phyloP scores from a whole-genome alignment of 2,797 vertebrate species.

The Crypturellus tataupa region DNA sequence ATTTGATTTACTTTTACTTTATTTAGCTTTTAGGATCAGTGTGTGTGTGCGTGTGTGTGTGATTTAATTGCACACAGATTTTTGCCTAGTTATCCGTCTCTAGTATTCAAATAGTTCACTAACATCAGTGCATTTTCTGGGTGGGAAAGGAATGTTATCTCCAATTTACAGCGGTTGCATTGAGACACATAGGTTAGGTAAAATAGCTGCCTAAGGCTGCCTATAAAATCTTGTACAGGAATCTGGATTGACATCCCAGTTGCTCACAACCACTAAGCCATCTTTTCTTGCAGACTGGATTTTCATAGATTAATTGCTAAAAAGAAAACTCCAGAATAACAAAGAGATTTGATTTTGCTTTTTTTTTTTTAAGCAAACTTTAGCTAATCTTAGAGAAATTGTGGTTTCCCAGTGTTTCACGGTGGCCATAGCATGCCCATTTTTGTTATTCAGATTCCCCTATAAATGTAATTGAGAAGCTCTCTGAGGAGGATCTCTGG shows the following conservation, averaged over 20 bases:
- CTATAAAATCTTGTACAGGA: not conserved
- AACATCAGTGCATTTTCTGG: not conserved
- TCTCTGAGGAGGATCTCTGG: not conserved
- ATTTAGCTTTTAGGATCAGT: not conserved
- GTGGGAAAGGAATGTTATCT: not conserved
- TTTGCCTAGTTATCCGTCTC: not conserved
- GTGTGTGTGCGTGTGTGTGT: not conserved
- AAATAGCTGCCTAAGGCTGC: not conserved
- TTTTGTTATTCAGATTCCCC: not conserved
- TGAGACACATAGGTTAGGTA: not conserved
- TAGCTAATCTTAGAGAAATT: not conserved
- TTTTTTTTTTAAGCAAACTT: not conserved
- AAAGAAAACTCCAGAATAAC: not conserved
- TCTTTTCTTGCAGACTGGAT: not conserved
- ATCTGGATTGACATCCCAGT: not conserved
- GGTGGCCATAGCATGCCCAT: accelerated
- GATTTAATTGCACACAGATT: not conserved
- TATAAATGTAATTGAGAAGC: not conserved
- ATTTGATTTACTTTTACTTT: not conserved
- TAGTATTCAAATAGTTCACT: not conserved
- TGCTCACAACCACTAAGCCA: not conserved
- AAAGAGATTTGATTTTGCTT: not conserved
- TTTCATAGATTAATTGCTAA: slow-evolving; percentile 8
- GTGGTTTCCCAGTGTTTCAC: not conserved
- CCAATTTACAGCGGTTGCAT: not conserved